Evolutionary conservation across 2,888 invertebrate genomes (phyloP), one percentile per base, ranked within the genome.

Genomic region (Acheta domesticus): DNA sequence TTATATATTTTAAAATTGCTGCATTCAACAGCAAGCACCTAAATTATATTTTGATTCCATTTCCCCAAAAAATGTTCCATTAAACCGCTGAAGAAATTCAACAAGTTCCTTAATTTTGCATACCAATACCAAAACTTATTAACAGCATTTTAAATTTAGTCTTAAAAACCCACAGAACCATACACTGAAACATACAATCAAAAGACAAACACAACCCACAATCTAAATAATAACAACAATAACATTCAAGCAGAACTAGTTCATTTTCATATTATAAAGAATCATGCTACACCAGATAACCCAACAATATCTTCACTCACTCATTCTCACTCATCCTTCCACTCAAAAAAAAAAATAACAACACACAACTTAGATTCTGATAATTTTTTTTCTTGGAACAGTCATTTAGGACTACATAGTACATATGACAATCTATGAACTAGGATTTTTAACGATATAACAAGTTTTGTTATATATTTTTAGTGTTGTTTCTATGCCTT

Each of bases 381-480:
- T 62, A 19, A 62, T 62, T 62, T 62, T 62, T 14, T 62, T 62
- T 62, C 62, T 62, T 62, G 14, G 62, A 62, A 62, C 74, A 74
- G 49, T 78, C 78, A 74, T 78, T 78, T 78, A 20, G 74, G 77
- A n/a, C n/a, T n/a, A 74, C 48, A 74, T 78, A 36, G 21, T 36
- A 49, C n/a, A 21, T 74, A 36, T 36, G 36, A 36, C 36, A 36
- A 36, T 78, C 74, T 78, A 48, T 20, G 74, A 78, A 78, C 21
- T 74, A 74, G 74, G 20, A 74, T 78, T 74, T 78, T 78, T 50
- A 78, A 62, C 11, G 36, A 74, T 74, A 78, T 78, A 78, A 78
- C 48, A 78, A 78, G 48, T 48, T 74, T 48, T 78, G 74, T 74
- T 78, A 74, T 48, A 78, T 78, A 74, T 48, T 74, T 50, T 19